Evolutionary conservation across 2,888 invertebrate genomes (phyloP).

Genomic region (Eledona agricola): DNA sequence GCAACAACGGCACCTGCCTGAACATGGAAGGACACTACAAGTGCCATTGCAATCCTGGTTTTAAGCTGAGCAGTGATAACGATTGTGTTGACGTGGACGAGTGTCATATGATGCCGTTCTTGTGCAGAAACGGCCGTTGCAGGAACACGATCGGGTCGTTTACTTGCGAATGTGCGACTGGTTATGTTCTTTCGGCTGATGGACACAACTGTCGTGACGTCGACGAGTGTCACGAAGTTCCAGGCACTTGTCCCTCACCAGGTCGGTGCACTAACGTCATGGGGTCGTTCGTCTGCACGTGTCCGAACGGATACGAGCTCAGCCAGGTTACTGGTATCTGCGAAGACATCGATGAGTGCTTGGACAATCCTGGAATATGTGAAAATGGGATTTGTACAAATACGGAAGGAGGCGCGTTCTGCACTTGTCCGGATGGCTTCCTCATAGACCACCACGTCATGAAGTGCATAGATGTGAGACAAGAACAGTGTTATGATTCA

Average conservation of each 20-base stretch:
- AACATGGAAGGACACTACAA: slow-evolving; percentile 76
- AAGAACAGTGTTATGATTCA: slow-evolving; percentile 77
- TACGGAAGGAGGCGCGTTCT: slow-evolving; percentile 82
- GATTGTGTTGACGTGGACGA: slow-evolving; percentile 87
- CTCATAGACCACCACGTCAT: slow-evolving; percentile 73
- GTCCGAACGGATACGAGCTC: slow-evolving; percentile 81
- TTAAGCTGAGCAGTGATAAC: slow-evolving; percentile 79
- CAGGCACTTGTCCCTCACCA: slow-evolving; percentile 69
- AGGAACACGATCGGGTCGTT: slow-evolving; percentile 83
- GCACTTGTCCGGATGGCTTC: slow-evolving; percentile 82
- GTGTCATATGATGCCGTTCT: slow-evolving; percentile 82
- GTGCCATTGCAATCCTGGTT: slow-evolving; percentile 79
- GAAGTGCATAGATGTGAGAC: slow-evolving; percentile 78
- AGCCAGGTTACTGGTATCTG: slow-evolving; percentile 69
- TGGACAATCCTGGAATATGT: slow-evolving; percentile 74
- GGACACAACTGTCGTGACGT: slow-evolving; percentile 81
- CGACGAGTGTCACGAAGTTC: slow-evolving; percentile 78
- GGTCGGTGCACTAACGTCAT: slow-evolving; percentile 74
- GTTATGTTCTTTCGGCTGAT: slow-evolving; percentile 78
- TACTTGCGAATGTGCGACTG: slow-evolving; percentile 82
- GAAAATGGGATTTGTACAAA: slow-evolving; percentile 85
- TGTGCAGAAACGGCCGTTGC: slow-evolving; percentile 87
- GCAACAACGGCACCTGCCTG: slow-evolving; percentile 80
- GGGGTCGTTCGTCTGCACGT: slow-evolving; percentile 78
- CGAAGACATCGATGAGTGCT: slow-evolving; percentile 83